Conservation (phyloP, 2,888 invertebrate genomes). For the Meiosimyza platycephala region DNA sequence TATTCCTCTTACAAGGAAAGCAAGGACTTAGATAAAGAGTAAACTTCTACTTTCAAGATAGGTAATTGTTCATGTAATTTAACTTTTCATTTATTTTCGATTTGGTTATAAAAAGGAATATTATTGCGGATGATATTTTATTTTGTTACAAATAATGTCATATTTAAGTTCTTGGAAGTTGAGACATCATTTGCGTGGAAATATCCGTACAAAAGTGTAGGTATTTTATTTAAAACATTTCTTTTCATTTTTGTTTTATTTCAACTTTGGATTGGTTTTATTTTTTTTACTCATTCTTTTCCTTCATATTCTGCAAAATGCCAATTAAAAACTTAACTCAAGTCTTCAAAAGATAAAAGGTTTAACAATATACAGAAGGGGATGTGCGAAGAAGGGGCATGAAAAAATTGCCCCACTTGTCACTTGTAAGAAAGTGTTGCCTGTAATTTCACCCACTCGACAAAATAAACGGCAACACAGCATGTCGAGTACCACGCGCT, state of each 20-base stretch:
- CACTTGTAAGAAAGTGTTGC: conserved; percentile 28
- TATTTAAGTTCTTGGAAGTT: too few relatives aligned
- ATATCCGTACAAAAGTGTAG: too few relatives aligned
- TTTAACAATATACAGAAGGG: conserved; percentile 11
- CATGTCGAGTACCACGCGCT: background rate
- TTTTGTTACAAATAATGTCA: too few relatives aligned
- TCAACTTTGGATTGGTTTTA: background rate
- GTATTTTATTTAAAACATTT: too few relatives aligned
- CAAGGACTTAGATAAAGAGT: too few relatives aligned
- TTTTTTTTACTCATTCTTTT: background rate
- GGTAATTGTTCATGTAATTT: too few relatives aligned
- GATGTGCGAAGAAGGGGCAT: background rate
- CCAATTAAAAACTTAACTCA: conserved; percentile 63
- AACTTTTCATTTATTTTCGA: too few relatives aligned
- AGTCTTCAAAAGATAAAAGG: conserved; percentile 29
- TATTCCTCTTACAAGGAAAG: too few relatives aligned
- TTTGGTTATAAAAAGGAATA: too few relatives aligned
- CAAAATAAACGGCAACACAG: conserved; percentile 32
- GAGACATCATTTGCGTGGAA: too few relatives aligned
- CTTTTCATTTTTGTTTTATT: background rate
- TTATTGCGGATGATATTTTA: too few relatives aligned
- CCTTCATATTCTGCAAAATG: conserved; percentile 45
- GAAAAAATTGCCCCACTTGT: conserved; percentile 47
- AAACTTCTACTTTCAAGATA: too few relatives aligned
- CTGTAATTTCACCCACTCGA: conserved; percentile 30